Evolutionary conservation across 2,888 invertebrate genomes (phyloP).

Genomic region (Drosophila meridiana): DNA sequence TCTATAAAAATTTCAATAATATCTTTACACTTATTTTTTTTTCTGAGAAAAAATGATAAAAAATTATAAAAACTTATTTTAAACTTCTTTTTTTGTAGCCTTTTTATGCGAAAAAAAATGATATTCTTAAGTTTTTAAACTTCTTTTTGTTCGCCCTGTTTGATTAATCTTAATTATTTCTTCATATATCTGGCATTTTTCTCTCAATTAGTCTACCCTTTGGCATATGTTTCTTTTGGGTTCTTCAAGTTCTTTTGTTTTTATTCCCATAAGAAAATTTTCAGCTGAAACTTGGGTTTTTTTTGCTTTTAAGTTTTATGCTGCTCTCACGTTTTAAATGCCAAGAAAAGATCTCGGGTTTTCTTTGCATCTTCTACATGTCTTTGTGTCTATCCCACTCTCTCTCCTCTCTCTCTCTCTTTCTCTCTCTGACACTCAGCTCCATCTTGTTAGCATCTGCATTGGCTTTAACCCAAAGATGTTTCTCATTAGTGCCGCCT

Average conservation of each 20-base stretch:
- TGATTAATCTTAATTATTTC: slow-evolving; percentile 10
- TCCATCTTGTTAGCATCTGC: slow-evolving; percentile 16
- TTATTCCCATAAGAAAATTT: not conserved
- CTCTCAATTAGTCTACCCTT: slow-evolving; percentile 11
- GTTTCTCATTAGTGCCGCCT: slow-evolving; percentile 31
- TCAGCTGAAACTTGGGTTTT: slow-evolving; percentile 1
- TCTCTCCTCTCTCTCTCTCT: not conserved
- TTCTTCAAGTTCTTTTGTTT: not conserved
- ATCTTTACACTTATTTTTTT: too few species aligned
- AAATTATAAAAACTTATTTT: too few species aligned
- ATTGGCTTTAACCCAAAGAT: slow-evolving; percentile 21
- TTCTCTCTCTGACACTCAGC: not conserved
- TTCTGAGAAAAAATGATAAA: too few species aligned
- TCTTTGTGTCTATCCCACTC: not conserved
- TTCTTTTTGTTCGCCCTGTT: not conserved
- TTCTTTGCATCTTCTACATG: not conserved
- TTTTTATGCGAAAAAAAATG: not conserved
- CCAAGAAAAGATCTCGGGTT: not conserved
- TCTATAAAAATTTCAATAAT: too few species aligned
- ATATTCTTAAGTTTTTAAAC: not conserved
- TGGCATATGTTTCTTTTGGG: not conserved
- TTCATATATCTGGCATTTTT: slow-evolving; percentile 4
- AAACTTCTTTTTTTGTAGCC: not conserved
- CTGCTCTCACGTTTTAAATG: slow-evolving; percentile 6
- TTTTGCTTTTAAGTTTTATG: not conserved